phyloP scores from a whole-genome alignment of 2,888 invertebrate species.

The Cephalotes varians region DNA sequence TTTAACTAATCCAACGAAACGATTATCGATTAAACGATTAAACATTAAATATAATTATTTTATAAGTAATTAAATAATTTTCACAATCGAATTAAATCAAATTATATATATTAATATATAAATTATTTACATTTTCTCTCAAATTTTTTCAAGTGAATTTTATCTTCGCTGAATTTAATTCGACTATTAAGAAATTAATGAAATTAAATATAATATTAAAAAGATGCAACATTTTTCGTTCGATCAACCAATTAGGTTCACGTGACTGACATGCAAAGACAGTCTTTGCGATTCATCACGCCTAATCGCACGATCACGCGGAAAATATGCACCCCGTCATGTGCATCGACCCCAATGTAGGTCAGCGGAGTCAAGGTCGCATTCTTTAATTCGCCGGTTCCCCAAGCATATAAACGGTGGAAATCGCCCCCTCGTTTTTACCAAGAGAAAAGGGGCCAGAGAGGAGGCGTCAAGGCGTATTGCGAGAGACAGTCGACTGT shows the following conservation, averaged over 20 bases:
- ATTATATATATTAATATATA: too few relatives aligned
- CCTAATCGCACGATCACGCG: constrained; percentile 47
- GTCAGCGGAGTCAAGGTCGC: constrained; percentile 77
- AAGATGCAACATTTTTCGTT: neutral
- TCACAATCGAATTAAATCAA: neutral
- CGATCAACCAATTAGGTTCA: neutral
- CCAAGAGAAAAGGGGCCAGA: neutral
- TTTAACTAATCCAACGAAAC: neutral
- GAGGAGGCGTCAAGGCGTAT: constrained; percentile 46
- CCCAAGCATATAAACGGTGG: constrained; percentile 84
- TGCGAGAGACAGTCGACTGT: constrained; percentile 61
- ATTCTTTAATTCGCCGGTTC: constrained; percentile 86
- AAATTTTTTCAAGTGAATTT: neutral
- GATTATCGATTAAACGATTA: neutral
- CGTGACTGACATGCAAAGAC: neutral
- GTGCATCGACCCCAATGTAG: constrained; percentile 80
- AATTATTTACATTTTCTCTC: too few relatives aligned
- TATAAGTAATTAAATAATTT: too few relatives aligned
- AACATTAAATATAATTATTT: too few relatives aligned
- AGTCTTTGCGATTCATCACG: constrained; percentile 4
- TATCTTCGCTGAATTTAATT: neutral
- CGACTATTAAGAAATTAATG: neutral
- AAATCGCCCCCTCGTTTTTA: constrained; percentile 52
- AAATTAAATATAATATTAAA: neutral
- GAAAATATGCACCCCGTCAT: constrained; percentile 44